Evolutionary conservation across 1,140 invertebrate genomes (phyloP), one percentile per base, ranked within the genome.

Genomic region (Diorhabda sublineata): DNA sequence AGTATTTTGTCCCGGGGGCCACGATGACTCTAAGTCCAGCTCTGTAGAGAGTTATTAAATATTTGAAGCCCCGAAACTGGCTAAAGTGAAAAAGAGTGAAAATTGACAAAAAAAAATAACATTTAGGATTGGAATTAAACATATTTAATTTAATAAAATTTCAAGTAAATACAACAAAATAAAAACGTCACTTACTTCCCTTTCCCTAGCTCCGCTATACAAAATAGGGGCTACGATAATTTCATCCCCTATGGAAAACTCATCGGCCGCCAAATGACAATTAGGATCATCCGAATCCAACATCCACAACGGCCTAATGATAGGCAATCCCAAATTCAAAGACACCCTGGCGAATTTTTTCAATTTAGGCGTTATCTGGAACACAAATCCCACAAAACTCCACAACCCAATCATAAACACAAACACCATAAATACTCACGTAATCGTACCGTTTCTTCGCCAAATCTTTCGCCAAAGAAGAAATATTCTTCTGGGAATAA

Each of bases 261-360:
- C 92, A 75, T 96, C 94, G 52, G 88, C 87, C 3, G 95, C 90
- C 0, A 86, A 85, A 44, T 92, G 88, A 60, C 93, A 92, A 0
- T 90, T 87, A 0, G 87, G 82, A 82, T 97, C 95, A 0, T 88
- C 84, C 0, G 93, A 92, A 68, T 93, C 90, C 44, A 95, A 83
- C 92, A 97, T 94, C 95, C 96, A 98, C 9, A 98, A 82, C 0
- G 96, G 96, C 2, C 95, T 83, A 45, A 97, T 90, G 58, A 96
- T 85, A 0, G 94, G 92, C n/a, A 91, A 73, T 0, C 94, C 95
- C 5, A 89, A 89, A 62, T 92, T 87, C 60, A 94, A 81, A 0
- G 93, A 89, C 42, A 91, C 87, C 41, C 87, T 87, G 0, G 90
- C 87, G 78, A 90, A 93, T 75, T 90, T 91, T 66, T 90, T 87